Base-by-base conservation (phyloP, 2,888 invertebrate genomes). In the Phyto melanocephala region DNA sequence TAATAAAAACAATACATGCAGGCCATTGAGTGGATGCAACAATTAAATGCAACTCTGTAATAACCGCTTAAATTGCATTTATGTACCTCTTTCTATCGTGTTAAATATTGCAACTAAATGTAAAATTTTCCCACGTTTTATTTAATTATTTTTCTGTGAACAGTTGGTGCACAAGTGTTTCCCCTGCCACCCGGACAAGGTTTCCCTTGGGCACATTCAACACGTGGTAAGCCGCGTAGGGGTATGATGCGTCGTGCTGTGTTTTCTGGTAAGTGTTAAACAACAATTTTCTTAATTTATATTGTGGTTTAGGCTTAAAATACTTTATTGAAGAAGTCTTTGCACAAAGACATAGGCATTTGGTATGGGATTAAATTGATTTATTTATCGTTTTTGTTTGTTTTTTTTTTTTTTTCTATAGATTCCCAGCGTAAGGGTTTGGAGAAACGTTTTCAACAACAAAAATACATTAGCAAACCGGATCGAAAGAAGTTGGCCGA, bases 401-500 rank as follows among this genome's bases (percentile, higher is more conserved):
- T n/a, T n/a, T n/a, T n/a, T n/a, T n/a, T n/a, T n/a, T n/a, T 50
- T 15, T 71, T 47, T 65, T 45, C 79, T 80, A 89, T 91, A 91
- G 99, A 99, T 90, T 94, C 97, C 0, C 99, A 99, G 90, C 93
- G 99, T 54, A 98, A 98, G 87, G 99, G 99, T 0, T 93, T 99
- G 85, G 99, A 99, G 92, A 96, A 98, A 89, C 93, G 98, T 89
- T 99, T 99, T 92, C 97, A 98, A 91, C 95, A 97, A 67, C 99
- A 99, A 92, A 99, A 99, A 92, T 99, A 99, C 92, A 99, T 99
- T 91, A 98, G 98, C 89, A 99, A 99, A 91, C 99, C 99, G 0
- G 99, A 99, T 91, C 93, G 99, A 91, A 99, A 98, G 93, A 98
- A 98, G 88, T 92, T 99, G 83, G 99, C 99, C 0, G 98, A 98